Base-by-base conservation (phyloP, 2,797 vertebrate genomes). In the Oryzias dopingdopingensis region DNA sequence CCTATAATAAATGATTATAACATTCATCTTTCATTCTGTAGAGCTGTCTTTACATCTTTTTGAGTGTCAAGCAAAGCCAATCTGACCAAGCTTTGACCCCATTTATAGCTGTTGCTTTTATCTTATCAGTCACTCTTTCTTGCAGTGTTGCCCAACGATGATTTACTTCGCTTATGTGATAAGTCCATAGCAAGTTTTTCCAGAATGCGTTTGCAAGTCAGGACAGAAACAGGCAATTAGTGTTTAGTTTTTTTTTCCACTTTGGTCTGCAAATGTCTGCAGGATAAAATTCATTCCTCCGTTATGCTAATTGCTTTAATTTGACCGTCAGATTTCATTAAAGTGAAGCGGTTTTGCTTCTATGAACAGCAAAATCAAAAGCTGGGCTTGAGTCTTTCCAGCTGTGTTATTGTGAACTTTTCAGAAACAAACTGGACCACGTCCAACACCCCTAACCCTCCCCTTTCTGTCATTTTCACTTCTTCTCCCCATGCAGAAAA, bases 401-500 rank as follows among this genome's bases (percentile, higher is more conserved):
- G 29, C 24, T 46, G 60, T 61, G 53, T 63, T 71, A 49, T 15
- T 68, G 51, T 37, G 18, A 22, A 56, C 4, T 3, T 44, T 54
- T 43, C 46, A 71, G 49, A 62, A 45, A 56, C 6, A 48, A 47
- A n/a, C 23, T 72, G 69, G 59, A 74, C 22, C 44, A 14, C 0
- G 4, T 18, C 68, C 68, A 70, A 40, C 56, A 58, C 48, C 42
- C 67, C 26, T 10, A 12, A 12, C 32, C 10, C 10, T 37, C 32
- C 56, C 0, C 62, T 76, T 65, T 52, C 29, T 71, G 46, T 73
- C 15, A 55, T 56, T 74, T 74, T 50, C 58, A 44, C 22, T 72
- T 77, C 63, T 49, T 42, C 48, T 62, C 26, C 56, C 42, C 48
- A 17, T 13, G 2, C 52, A 55, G 29, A 20, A 45, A 65, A 51